These are phyloP conservation scores for Girardinus metallicus DNA, from an alignment of 2,797 vertebrate genomes.

Conservation along the genomic window DNA sequence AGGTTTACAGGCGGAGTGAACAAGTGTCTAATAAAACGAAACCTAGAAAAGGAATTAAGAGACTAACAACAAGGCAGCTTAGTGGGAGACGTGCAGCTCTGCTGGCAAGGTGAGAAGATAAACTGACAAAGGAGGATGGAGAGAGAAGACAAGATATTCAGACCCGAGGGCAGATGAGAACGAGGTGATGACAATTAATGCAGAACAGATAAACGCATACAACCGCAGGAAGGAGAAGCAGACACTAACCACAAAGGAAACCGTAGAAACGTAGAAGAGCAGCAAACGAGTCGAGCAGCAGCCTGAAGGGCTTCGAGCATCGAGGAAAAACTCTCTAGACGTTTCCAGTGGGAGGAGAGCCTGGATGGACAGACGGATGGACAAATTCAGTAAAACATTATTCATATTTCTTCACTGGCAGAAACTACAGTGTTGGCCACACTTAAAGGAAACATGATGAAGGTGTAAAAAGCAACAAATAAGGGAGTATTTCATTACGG, in stretches of 20 bases:
- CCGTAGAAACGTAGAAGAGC: background rate
- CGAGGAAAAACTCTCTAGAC: too few species aligned
- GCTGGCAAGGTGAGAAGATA: slow-evolving; percentile 1
- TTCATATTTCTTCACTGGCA: too few species aligned
- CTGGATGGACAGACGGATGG: too few species aligned
- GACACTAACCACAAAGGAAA: background rate
- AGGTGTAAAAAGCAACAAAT: too few species aligned
- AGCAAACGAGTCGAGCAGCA: background rate
- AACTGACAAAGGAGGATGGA: background rate
- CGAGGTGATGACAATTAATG: background rate
- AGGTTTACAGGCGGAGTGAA: background rate
- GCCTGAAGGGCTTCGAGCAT: background rate
- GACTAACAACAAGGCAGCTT: background rate
- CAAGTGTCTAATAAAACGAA: background rate
- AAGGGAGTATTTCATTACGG: too few species aligned
- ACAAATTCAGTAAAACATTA: too few species aligned
- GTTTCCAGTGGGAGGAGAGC: too few species aligned
- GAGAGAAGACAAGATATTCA: background rate
- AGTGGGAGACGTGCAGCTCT: background rate
- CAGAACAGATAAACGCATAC: background rate
- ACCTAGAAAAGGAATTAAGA: background rate
- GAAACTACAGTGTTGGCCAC: too few species aligned
- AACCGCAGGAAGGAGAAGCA: background rate
- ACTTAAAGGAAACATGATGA: too few species aligned
- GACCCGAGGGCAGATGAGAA: background rate